phyloP scores from a whole-genome alignment of 2,797 vertebrate genomes.

The Ctenochaetus hawaiiensis region DNA sequence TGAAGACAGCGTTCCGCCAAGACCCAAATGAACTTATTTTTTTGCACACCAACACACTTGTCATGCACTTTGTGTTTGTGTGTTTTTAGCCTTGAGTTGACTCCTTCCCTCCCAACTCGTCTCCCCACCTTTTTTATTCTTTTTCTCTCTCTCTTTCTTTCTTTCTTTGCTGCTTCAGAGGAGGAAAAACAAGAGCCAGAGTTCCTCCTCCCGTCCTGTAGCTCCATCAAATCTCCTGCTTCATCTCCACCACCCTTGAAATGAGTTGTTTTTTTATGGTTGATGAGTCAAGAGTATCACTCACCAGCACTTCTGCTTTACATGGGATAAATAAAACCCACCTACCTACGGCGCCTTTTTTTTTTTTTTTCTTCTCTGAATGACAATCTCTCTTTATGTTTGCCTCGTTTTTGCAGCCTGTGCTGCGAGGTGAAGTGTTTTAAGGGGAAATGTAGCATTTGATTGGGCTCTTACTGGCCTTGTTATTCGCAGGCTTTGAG shows the following conservation, averaged over 20 bases:
- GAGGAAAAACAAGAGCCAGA: conserved; percentile 14
- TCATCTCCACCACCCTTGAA: conserved; percentile 60
- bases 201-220: conserved; percentile 52
- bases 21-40: conserved; percentile 48
- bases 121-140: not conserved
- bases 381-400: conserved; percentile 22
- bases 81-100: conserved; percentile 59
- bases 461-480: conserved; percentile 68
- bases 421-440: conserved; percentile 49
- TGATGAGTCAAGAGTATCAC: conserved; percentile 62
- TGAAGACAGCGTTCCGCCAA: conserved; percentile 43
- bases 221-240: conserved; percentile 53
- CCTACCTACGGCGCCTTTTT: conserved; percentile 23
- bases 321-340: conserved; percentile 15
- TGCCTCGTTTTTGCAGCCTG: conserved; percentile 9
- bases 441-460: conserved; percentile 71
- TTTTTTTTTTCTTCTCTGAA: conserved; percentile 6
- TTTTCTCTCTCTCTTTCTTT: not conserved
- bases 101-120: conserved; percentile 29
- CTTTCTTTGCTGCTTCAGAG: conserved; percentile 19
- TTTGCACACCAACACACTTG: conserved; percentile 48
- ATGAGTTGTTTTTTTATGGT: conserved; percentile 59
- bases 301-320: conserved; percentile 34
- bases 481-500: conserved; percentile 58
- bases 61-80: conserved; percentile 47